phyloP scores from a whole-genome alignment of 2,113 vertebrate genomes.

The Tychaedon coryphoeus region DNA sequence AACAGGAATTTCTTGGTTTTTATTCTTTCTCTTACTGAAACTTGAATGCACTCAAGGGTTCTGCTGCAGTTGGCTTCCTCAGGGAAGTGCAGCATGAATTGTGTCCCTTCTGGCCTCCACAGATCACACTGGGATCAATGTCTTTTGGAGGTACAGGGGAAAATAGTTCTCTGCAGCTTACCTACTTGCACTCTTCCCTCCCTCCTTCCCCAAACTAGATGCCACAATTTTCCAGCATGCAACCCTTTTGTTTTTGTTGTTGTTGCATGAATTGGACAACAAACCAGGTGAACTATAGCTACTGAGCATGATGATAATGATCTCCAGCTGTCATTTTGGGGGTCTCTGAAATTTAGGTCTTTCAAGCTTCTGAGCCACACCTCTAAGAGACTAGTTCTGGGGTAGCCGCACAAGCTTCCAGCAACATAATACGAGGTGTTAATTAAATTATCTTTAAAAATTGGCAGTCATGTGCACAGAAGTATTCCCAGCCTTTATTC shows the following conservation, averaged over 20 bases:
- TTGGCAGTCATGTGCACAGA: neutral
- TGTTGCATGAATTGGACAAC: neutral
- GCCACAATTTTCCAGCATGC: neutral
- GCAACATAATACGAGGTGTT: neutral
- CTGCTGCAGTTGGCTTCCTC: neutral
- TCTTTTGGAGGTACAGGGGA: neutral
- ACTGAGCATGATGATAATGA: neutral
- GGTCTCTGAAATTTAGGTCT: neutral
- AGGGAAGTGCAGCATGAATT: neutral
- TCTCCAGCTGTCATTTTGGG: neutral
- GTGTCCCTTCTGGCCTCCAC: neutral
- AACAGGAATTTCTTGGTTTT: neutral
- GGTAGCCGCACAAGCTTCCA: neutral
- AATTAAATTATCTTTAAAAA: neutral
- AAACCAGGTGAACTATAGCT: neutral
- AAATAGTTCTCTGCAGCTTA: neutral
- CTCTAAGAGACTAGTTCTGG: neutral
- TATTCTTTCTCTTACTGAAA: neutral
- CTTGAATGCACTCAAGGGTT: neutral
- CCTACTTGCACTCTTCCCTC: neutral
- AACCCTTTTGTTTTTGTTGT: neutral
- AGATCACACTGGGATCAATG: neutral
- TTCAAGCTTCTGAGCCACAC: neutral
- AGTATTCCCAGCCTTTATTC: neutral
- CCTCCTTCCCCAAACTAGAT: neutral